These are phyloP conservation scores for Latrodectus elegans DNA, from an alignment of 2,888 invertebrate species.

Conservation along the genomic window DNA sequence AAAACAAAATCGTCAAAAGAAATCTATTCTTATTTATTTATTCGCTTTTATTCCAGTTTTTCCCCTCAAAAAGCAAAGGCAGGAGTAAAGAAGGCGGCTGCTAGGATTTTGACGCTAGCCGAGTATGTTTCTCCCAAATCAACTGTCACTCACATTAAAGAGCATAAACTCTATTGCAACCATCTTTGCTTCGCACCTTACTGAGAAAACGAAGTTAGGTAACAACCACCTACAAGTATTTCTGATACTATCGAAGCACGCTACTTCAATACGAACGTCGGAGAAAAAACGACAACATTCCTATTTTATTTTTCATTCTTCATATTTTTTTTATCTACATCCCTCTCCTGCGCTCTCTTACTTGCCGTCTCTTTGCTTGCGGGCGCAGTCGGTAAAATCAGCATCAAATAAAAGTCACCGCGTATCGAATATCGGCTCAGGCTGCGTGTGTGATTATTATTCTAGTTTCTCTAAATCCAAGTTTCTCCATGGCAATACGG, in stretches of 20 bases:
- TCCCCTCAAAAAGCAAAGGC: neutral
- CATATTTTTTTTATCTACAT: conserved; percentile 6
- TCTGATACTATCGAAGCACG: conserved; percentile 53
- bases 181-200: conserved; percentile 27
- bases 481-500: conserved; percentile 9
- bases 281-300: conserved; percentile 27
- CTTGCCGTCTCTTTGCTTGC: conserved; percentile 22
- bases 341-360: neutral
- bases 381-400: conserved; percentile 46
- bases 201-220: conserved; percentile 67
- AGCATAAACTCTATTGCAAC: conserved; percentile 49
- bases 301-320: conserved; percentile 15
- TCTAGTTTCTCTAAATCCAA: conserved; percentile 59
- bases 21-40: conserved; percentile 66
- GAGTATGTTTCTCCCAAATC: conserved; percentile 66
- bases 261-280: conserved; percentile 45
- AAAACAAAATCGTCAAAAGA: conserved; percentile 58
- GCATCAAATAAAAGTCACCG: conserved; percentile 58
- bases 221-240: conserved; percentile 58
- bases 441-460: conserved; percentile 65
- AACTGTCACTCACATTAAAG: conserved; percentile 67
- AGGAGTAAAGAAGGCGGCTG: neutral
- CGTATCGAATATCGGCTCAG: conserved; percentile 67
- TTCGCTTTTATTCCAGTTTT: conserved; percentile 33
- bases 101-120: conserved; percentile 33